Evolutionary conservation across 2,888 invertebrate genomes (phyloP).

Genomic region (Microctonus hyperodae): DNA sequence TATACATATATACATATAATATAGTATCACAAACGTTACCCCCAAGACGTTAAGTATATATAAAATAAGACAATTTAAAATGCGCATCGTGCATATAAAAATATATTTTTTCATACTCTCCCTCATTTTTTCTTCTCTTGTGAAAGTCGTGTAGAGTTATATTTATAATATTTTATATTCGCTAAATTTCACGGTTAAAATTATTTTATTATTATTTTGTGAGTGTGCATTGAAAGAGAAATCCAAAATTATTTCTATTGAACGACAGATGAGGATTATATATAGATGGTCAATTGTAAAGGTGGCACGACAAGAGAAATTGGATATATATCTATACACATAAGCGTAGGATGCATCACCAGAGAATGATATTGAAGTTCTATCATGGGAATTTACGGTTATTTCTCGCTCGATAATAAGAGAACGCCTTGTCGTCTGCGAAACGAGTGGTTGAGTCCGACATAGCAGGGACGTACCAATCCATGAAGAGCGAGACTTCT

Average conservation of each 20-base stretch:
- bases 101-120: background rate
- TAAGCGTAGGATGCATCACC: background rate
- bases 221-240: background rate
- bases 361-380: conserved; percentile 27
- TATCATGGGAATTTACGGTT: conserved; percentile 42
- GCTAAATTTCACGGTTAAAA: no score
- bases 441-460: conserved; percentile 22
- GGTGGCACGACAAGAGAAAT: background rate
- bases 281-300: background rate
- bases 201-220: background rate
- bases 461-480: conserved; percentile 43
- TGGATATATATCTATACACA: background rate
- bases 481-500: conserved; percentile 50
- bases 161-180: no score
- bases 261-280: conserved; percentile 1
- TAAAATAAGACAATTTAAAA: conserved; percentile 43
- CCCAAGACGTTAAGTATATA: conserved; percentile 29
- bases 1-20: background rate
- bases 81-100: conserved; percentile 39
- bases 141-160: no score
- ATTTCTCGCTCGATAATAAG: conserved; percentile 42
- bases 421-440: conserved; percentile 37
- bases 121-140: background rate
- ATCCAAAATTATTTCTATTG: background rate
- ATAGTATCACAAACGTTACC: conserved; percentile 17